Evolutionary conservation across 2,797 vertebrate genomes (phyloP), one percentile per base, ranked within the genome.

Genomic region (Avahi laniger): DNA sequence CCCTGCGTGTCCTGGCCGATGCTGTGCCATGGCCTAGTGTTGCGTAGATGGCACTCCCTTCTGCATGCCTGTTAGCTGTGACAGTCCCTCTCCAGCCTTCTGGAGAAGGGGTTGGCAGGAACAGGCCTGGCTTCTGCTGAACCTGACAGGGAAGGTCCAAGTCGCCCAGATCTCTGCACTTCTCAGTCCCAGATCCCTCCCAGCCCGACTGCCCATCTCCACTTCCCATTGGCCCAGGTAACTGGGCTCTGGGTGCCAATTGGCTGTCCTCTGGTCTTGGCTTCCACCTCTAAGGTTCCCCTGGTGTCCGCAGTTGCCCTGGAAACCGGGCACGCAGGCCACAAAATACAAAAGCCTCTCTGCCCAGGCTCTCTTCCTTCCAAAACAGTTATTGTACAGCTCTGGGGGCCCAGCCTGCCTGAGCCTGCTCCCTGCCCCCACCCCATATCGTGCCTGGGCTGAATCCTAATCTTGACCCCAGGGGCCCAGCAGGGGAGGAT

Each of bases 251-350:
- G 33, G 5, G 2, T 18, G 26, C 75, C 35, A 28, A 48, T 26
- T 96, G 93, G 97, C 72, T 83, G 18, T 79, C 50, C 72, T 94
- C 93, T 78, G 46, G 54, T n/a, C 83, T 63, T n/a, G 83, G 94
- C 89, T 91, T 92, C 54, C 63, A 81, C 85, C 76, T 86, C 69
- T 26, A 50, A 83, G 26, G 61, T 41, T 94, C 89, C 61, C 12
- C 0, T 57, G 67, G 83, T 26, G 75, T 93, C 96, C 24, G 20
- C 72, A 61, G 94, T 97, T 94, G 82, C 80, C 89, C 80, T 93
- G 54, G 97, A 46, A 97, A 97, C 70, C 2, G 2, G 75, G 87
- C 96, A 95, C 24, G 7, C 18, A n/a, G 72, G 61, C 41, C 79
- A 95, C 57, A 70, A 33, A 81, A 87, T 35, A 91, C 81, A 94